phyloP scores from a whole-genome alignment of 2,888 invertebrate species.

The Azorinus chamasolen region DNA sequence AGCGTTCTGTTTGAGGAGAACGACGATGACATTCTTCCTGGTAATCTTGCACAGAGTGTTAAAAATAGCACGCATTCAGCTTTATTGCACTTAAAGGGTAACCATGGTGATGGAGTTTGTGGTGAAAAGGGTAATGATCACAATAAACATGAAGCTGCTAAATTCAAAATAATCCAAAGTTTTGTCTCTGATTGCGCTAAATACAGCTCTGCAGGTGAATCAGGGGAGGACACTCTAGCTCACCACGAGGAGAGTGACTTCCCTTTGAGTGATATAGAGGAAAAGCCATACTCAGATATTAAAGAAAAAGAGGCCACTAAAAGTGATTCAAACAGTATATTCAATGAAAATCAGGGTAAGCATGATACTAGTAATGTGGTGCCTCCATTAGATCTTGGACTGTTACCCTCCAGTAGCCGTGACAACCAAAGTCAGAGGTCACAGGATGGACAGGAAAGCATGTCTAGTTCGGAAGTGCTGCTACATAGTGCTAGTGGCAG shows the following conservation, averaged over 20 bases:
- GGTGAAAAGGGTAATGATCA: too few species aligned
- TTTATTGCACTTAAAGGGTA: too few species aligned
- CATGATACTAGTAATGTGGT: slow-evolving; percentile 15
- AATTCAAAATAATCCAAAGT: slow-evolving; percentile 28
- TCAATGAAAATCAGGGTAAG: slow-evolving; percentile 2
- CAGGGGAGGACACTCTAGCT: slow-evolving; percentile 34
- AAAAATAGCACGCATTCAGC: too few species aligned
- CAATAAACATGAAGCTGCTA: background rate
- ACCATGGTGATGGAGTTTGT: too few species aligned
- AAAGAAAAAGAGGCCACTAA: too few species aligned
- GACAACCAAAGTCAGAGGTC: slow-evolving; percentile 1
- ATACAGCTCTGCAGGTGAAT: slow-evolving; percentile 48
- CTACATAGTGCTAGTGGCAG: slow-evolving; percentile 65
- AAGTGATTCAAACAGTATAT: slow-evolving; percentile 12
- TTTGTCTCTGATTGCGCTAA: slow-evolving; percentile 67
- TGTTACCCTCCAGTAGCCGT: slow-evolving; percentile 13
- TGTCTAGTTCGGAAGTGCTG: slow-evolving; percentile 63
- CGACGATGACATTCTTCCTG: background rate
- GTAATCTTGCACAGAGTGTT: background rate
- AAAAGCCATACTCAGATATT: too few species aligned
- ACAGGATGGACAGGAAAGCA: slow-evolving; percentile 30
- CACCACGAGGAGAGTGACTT: slow-evolving; percentile 16
- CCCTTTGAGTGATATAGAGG: too few species aligned
- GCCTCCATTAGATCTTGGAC: slow-evolving; percentile 42
- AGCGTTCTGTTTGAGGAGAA: slow-evolving; percentile 7